Conservation (phyloP, 64 coral and sea anemone genomes). For the Stylophora pistillata region DNA sequence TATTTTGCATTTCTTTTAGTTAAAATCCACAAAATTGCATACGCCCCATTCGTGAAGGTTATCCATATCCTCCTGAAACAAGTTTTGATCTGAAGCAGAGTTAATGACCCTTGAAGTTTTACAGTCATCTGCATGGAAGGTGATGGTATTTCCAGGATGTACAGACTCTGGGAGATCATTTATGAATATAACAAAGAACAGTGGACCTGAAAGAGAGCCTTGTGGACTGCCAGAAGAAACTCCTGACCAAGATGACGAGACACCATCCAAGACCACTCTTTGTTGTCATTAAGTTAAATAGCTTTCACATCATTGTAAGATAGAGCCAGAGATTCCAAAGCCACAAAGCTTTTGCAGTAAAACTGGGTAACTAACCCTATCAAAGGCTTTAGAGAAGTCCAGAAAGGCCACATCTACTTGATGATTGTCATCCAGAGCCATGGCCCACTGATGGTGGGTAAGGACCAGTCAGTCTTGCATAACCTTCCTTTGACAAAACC, state of each 20-base stretch:
- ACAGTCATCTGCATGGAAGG: neutral
- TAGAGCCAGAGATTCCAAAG: conserved; percentile 32
- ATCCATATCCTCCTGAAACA: conserved; percentile 22
- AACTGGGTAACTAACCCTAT: conserved; percentile 16
- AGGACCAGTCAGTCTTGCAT: too few relatives aligned
- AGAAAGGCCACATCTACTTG: conserved; percentile 10
- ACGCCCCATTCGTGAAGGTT: conserved; percentile 5
- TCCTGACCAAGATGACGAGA: conserved; percentile 11
- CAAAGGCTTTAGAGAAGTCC: conserved; percentile 10
- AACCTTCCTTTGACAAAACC: too few relatives aligned
- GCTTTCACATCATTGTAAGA: conserved; percentile 10
- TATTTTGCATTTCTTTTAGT: conserved; percentile 42
- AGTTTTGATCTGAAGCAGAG: neutral
- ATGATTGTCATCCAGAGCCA: neutral
- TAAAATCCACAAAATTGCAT: conserved; percentile 29
- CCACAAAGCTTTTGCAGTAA: conserved; percentile 43
- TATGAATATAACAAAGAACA: conserved; percentile 34
- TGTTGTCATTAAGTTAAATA: conserved; percentile 27
- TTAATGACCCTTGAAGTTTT: too few relatives aligned
- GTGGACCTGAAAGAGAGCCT: conserved; percentile 11
- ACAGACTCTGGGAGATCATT: conserved; percentile 4
- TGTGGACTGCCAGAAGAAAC: conserved; percentile 19
- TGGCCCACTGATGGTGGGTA: conserved; percentile 11
- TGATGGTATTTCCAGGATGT: conserved; percentile 25
- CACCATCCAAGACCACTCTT: conserved; percentile 29